Conservation (phyloP, 1,140 invertebrate species). For the Diplogasteroides magnus region DNA sequence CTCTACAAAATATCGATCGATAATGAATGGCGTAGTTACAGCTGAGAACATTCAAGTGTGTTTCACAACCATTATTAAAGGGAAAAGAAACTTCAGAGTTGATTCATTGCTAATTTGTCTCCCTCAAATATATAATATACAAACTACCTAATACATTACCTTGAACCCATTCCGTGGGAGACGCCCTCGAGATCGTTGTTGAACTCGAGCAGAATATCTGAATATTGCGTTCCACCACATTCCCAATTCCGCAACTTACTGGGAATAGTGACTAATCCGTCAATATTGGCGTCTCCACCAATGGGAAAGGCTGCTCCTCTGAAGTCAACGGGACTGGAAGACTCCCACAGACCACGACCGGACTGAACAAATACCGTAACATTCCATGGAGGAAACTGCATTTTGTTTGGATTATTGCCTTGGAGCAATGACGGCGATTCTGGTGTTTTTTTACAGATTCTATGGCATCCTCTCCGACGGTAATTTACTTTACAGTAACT, state of each 20-base stretch:
- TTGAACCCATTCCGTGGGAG: conserved; percentile 43
- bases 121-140: no score
- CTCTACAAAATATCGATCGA: not conserved
- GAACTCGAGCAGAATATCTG: conserved; percentile 42
- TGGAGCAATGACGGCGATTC: not conserved
- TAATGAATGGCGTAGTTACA: not conserved
- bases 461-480: not conserved
- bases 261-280: conserved; percentile 39
- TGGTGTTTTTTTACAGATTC: not conserved
- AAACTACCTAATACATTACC: not conserved
- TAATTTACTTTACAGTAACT: not conserved
- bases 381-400: not conserved
- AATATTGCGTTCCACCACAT: conserved; percentile 20
- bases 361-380: conserved; percentile 18
- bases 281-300: conserved; percentile 45
- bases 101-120: no score
- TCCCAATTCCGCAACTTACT: conserved; percentile 31
- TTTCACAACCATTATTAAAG: not conserved
- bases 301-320: conserved; percentile 44
- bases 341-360: conserved; percentile 36
- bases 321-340: conserved; percentile 37
- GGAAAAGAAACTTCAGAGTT: no score
- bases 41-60: not conserved
- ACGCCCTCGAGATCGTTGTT: conserved; percentile 34
- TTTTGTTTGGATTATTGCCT: not conserved